Percentiles rank a stretch among this genome's conserved stretches.
Evolutionary conservation across 1,140 invertebrate genomes (phyloP).

Genomic region (Aphelinus certus): DNA sequence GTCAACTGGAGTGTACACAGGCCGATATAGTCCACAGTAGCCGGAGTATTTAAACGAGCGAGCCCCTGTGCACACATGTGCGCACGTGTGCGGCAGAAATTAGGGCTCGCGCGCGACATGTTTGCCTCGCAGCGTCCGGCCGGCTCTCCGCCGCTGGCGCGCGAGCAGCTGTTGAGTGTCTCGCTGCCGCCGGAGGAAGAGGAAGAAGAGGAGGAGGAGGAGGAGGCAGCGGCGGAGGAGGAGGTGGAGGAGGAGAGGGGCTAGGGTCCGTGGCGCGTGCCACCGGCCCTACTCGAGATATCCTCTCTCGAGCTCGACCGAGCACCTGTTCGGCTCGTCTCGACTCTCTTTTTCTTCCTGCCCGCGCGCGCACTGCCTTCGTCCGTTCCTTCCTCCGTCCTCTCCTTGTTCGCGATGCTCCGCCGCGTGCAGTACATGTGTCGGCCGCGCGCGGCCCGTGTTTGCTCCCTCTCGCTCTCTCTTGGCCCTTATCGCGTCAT

Average conservation of each 20-base stretch:
- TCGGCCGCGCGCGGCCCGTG: too few relatives aligned
- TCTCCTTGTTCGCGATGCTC: not conserved
- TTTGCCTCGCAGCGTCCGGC: conserved; percentile 8
- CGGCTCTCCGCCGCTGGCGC: conserved; percentile 10
- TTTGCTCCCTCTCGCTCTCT: too few relatives aligned
- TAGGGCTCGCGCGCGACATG: conserved; percentile 14
- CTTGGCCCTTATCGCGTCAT: too few relatives aligned
- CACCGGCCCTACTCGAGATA: conserved; percentile 24
- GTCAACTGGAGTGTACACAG: too few relatives aligned
- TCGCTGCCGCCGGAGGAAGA: not conserved
- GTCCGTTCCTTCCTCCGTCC: not conserved
- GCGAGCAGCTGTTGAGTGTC: conserved; percentile 23
- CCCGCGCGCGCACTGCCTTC: conserved; percentile 30
- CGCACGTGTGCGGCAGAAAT: not conserved
- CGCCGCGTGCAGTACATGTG: not conserved
- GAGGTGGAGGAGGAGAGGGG: not conserved
- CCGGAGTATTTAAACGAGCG: too few relatives aligned
- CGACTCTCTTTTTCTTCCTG: conserved; percentile 46
- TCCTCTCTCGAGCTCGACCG: conserved; percentile 5
- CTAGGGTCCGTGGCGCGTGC: conserved; percentile 22
- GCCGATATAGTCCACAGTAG: too few relatives aligned
- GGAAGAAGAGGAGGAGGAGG: not conserved
- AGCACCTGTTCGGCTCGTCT: conserved; percentile 33
- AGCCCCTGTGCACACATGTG: not conserved
- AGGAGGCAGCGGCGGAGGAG: not conserved